Conservation (phyloP, 2,113 vertebrate genomes). For the Natator depressus region DNA sequence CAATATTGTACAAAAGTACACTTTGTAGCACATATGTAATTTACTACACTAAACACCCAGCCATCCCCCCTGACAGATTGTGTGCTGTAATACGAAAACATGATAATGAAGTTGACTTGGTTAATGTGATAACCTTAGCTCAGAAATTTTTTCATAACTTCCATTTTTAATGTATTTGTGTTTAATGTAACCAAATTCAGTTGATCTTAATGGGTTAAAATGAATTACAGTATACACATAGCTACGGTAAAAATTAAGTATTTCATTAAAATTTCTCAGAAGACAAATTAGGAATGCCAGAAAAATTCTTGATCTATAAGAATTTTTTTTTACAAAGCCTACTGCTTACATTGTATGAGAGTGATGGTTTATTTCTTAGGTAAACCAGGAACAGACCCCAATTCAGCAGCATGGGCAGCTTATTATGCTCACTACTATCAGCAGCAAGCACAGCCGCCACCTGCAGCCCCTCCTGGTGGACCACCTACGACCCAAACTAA, state of each 20-base stretch:
- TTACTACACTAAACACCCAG: neutral
- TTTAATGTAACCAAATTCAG: neutral
- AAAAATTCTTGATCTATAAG: neutral
- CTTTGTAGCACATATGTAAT: neutral
- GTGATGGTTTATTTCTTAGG: constrained; percentile 79
- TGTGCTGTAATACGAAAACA: neutral
- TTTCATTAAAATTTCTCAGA: neutral
- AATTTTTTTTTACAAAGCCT: neutral
- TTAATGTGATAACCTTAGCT: neutral
- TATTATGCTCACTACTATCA: constrained; percentile 99
- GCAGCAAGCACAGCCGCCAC: constrained; percentile 93
- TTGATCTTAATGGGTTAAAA: neutral
- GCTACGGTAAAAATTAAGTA: neutral
- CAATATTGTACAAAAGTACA: neutral
- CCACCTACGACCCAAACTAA: constrained; percentile 92
- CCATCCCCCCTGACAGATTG: neutral
- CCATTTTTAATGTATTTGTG: neutral
- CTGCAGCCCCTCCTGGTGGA: constrained; percentile 91
- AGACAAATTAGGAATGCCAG: neutral
- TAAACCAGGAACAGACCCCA: constrained; percentile 96
- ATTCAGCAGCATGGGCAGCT: constrained; percentile 98
- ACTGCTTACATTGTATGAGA: neutral
- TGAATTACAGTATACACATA: neutral
- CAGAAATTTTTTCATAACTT: neutral
- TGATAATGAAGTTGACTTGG: rapidly evolving